Evolutionary conservation across 2,797 vertebrate genomes (phyloP).

Genomic region (Furcifer pardalis): DNA sequence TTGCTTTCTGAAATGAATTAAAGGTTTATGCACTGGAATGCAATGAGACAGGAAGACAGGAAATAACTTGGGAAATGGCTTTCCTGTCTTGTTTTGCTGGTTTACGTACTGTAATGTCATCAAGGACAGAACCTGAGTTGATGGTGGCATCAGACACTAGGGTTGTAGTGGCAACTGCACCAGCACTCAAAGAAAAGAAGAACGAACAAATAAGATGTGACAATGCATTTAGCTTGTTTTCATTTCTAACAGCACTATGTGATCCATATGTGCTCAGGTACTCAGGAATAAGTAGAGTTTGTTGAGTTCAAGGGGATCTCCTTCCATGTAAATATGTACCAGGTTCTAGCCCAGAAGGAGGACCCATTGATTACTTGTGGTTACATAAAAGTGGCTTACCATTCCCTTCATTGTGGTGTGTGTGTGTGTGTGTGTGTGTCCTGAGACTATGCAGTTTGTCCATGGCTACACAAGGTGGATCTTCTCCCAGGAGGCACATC

Average conservation of each 20-base stretch:
- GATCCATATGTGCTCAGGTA: background rate
- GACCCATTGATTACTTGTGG: background rate
- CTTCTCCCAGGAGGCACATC: too few relatives aligned
- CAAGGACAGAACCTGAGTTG: slow-evolving; percentile 3
- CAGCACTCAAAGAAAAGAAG: background rate
- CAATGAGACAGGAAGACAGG: slow-evolving; percentile 70
- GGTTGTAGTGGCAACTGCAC: background rate
- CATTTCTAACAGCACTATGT: background rate
- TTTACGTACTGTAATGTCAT: slow-evolving; percentile 55
- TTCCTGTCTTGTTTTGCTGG: slow-evolving; percentile 64
- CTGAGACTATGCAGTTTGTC: too few relatives aligned
- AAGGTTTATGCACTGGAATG: slow-evolving; percentile 74
- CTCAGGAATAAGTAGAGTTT: background rate
- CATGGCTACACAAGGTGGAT: too few relatives aligned
- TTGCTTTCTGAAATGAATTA: slow-evolving; percentile 77
- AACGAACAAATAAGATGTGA: background rate
- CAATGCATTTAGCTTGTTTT: background rate
- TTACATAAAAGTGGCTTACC: too few relatives aligned
- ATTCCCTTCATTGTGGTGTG: too few relatives aligned
- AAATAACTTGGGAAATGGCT: slow-evolving; percentile 69
- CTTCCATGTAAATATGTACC: background rate
- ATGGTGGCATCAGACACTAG: background rate
- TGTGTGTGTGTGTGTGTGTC: too few relatives aligned
- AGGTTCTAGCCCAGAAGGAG: background rate
- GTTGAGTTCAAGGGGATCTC: background rate